A percentile compares a stretch with the other conserved stretches of the same genome.
These are phyloP conservation scores for Drosophila lowei DNA, from an alignment of 1,140 invertebrate genomes.

Conservation along the genomic window DNA sequence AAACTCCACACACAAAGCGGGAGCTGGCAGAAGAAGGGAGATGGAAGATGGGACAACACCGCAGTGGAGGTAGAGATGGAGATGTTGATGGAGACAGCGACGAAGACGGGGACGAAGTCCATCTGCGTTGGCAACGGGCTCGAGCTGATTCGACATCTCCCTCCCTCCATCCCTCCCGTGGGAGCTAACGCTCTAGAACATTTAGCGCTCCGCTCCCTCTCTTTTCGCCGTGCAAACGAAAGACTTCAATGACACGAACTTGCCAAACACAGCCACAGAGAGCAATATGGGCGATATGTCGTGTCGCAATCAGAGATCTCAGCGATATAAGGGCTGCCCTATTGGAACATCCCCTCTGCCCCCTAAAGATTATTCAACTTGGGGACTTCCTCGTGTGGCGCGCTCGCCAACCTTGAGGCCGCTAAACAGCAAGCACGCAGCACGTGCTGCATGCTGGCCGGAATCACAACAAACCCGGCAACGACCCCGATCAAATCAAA, in stretches of 20 bases:
- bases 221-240: slow-evolving; percentile 34
- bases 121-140: slow-evolving; percentile 1
- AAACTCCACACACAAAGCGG: slow-evolving; percentile 38
- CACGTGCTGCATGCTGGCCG: slow-evolving; percentile 37
- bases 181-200: slow-evolving; percentile 2
- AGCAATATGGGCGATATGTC: too few relatives aligned
- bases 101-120: slow-evolving; percentile 1
- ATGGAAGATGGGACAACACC: too few relatives aligned
- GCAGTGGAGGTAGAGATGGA: not conserved
- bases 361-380: not conserved
- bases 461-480: slow-evolving; percentile 28
- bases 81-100: not conserved
- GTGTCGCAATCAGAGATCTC: too few relatives aligned
- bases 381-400: slow-evolving; percentile 35
- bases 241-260: slow-evolving; percentile 60
- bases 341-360: too few relatives aligned
- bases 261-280: not conserved
- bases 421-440: slow-evolving; percentile 8
- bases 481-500: slow-evolving; percentile 52
- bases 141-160: slow-evolving; percentile 23
- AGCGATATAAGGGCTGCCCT: too few relatives aligned
- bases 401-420: slow-evolving; percentile 28
- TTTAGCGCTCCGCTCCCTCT: not conserved
- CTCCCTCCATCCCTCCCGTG: slow-evolving; percentile 6
- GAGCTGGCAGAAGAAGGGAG: not conserved